A percentile compares a stretch with the other conserved stretches of the same genome.
Conservation (phyloP, 2,888 invertebrate genomes). For the Blomia tropicalis region DNA sequence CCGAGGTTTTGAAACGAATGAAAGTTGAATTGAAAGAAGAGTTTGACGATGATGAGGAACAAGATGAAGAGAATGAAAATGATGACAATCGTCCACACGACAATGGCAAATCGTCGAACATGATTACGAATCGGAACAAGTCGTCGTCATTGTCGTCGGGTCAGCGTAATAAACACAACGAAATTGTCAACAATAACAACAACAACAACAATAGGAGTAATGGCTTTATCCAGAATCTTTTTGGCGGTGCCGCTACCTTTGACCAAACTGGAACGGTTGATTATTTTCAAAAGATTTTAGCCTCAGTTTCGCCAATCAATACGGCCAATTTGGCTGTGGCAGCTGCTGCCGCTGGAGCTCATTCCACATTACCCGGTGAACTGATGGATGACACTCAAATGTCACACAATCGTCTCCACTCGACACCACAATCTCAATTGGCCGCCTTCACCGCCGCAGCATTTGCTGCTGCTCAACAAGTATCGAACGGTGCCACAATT, state of each 20-base stretch:
- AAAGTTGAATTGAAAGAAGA: conserved; percentile 14
- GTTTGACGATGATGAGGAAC: conserved; percentile 5
- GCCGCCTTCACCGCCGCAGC: conserved; percentile 1
- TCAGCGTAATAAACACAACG: not conserved
- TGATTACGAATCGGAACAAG: not conserved
- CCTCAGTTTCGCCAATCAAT: not conserved
- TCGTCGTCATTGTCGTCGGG: not conserved
- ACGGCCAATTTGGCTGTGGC: not conserved
- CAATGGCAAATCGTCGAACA: not conserved
- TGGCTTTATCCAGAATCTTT: too few species aligned
- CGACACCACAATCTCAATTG: not conserved
- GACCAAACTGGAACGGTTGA: not conserved
- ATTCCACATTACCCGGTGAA: too few species aligned
- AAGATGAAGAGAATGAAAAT: not conserved
- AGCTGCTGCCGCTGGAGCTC: not conserved
- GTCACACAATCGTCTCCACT: not conserved
- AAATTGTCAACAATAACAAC: not conserved
- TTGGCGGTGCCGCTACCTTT: not conserved
- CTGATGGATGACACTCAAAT: not conserved
- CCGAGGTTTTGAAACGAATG: conserved; percentile 11
- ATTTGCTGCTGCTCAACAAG: not conserved
- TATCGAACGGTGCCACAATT: not conserved
- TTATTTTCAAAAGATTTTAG: not conserved
- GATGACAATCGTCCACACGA: not conserved
- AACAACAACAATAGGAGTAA: not conserved